Evolutionary conservation across 2,888 invertebrate genomes (phyloP).

Genomic region (Heliothis peltigera): DNA sequence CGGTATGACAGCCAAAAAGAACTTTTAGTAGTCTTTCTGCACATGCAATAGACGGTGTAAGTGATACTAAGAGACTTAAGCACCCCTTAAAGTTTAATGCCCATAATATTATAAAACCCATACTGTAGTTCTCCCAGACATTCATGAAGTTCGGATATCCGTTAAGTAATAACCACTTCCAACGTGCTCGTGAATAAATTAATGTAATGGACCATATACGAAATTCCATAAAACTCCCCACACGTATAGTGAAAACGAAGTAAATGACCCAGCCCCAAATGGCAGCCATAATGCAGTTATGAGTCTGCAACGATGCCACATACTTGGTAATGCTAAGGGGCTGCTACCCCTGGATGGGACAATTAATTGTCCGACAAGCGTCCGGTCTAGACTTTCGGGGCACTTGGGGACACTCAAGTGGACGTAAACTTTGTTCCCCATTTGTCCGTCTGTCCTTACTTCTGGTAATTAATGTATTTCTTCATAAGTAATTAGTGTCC

Average conservation of each 20-base stretch:
- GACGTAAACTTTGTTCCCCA: constrained; percentile 48
- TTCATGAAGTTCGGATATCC: neutral
- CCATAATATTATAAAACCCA: neutral
- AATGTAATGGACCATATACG: neutral
- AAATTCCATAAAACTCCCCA: constrained; percentile 19
- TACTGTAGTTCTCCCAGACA: neutral
- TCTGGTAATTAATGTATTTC: constrained; percentile 35
- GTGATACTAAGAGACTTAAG: neutral
- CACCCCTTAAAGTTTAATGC: neutral
- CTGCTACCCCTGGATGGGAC: constrained; percentile 60
- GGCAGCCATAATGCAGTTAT: constrained; percentile 53
- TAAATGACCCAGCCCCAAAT: constrained; percentile 37
- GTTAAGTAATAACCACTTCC: neutral
- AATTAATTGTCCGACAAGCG: constrained; percentile 72
- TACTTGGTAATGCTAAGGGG: constrained; percentile 32
- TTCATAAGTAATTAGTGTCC: constrained; percentile 17
- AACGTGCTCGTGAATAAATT: constrained; percentile 2
- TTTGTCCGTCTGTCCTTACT: constrained; percentile 20
- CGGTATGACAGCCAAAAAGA: too few species aligned
- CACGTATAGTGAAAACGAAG: constrained; percentile 27
- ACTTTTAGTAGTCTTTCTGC: too few species aligned
- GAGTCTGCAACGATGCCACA: constrained; percentile 48
- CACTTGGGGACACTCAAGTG: constrained; percentile 58
- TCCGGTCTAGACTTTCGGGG: constrained; percentile 78
- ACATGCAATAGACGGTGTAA: too few species aligned